Percentiles rank a stretch among this genome's conserved stretches.
Conservation (phyloP, 2,797 vertebrate genomes). For the Selene dorsalis region DNA sequence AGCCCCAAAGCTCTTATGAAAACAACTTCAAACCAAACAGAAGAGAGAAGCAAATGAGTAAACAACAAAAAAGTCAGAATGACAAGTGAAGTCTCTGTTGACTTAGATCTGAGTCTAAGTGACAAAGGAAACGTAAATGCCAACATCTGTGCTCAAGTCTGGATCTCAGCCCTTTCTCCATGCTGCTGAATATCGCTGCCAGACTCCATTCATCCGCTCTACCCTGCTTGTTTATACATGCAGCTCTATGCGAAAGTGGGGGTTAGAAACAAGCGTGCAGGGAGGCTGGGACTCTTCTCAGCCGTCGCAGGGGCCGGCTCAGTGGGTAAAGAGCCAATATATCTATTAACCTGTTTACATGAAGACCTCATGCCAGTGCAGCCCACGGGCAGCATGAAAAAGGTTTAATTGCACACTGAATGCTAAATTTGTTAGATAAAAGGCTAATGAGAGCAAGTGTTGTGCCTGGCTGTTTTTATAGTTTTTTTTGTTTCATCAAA, state of each 20-base stretch:
- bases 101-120: constrained; percentile 22
- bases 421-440: constrained; percentile 33
- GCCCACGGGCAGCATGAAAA: constrained; percentile 29
- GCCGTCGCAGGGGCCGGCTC: constrained; percentile 4
- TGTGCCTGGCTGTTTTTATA: background rate
- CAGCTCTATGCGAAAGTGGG: constrained; percentile 17
- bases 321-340: constrained; percentile 31
- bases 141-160: background rate
- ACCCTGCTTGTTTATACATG: constrained; percentile 44
- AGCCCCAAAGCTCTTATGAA: constrained; percentile 20
- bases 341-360: constrained; percentile 47
- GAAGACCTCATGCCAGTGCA: background rate
- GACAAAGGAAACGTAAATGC: constrained; percentile 17
- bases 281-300: constrained; percentile 31
- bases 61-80: constrained; percentile 45
- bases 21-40: constrained; percentile 39
- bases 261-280: constrained; percentile 25
- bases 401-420: constrained; percentile 27
- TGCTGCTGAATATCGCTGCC: constrained; percentile 11
- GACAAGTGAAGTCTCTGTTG: constrained; percentile 22
- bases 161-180: constrained; percentile 7
- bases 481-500: constrained; percentile 20
- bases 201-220: constrained; percentile 23
- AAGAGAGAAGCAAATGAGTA: constrained; percentile 21
- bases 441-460: background rate